Percentiles rank a stretch among this genome's conserved stretches.
These are phyloP conservation scores for Plestiodon gilberti DNA, from an alignment of 2,113 vertebrate species.

Conservation along the genomic window DNA sequence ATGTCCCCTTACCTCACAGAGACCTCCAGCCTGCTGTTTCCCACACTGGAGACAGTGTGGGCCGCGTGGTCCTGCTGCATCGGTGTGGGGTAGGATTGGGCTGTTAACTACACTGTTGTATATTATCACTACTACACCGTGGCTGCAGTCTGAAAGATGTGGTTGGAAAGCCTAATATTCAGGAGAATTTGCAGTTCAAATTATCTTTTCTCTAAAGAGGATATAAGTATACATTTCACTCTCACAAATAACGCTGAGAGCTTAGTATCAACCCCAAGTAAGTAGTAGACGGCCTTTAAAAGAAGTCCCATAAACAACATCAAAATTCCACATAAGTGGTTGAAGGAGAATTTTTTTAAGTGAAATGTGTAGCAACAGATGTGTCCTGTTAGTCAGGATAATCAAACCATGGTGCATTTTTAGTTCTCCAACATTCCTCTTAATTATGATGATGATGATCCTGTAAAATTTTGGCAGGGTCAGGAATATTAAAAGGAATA, in stretches of 20 bases:
- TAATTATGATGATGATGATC: conserved; percentile 11
- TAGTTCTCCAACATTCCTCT: conserved; percentile 1
- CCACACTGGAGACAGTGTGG: no score
- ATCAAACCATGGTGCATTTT: neutral
- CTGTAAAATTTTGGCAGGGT: neutral
- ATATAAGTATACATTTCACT: neutral
- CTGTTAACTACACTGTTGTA: neutral
- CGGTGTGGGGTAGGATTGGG: no score
- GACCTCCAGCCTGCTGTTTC: no score
- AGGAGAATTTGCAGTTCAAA: neutral
- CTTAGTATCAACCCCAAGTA: neutral
- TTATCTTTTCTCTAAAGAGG: neutral
- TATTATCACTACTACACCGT: neutral
- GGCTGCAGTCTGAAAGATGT: neutral
- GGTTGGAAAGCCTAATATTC: neutral
- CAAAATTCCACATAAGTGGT: neutral
- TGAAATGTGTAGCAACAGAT: neutral
- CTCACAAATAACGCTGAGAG: neutral
- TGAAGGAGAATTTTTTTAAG: neutral
- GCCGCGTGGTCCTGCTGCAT: no score
- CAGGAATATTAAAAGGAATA: neutral
- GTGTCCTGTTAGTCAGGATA: neutral
- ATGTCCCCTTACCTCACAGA: no score
- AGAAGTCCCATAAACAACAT: neutral
- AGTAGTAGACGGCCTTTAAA: neutral